Base-by-base conservation (phyloP, 2,113 vertebrate genomes). In the Lasiurus cinereus region DNA sequence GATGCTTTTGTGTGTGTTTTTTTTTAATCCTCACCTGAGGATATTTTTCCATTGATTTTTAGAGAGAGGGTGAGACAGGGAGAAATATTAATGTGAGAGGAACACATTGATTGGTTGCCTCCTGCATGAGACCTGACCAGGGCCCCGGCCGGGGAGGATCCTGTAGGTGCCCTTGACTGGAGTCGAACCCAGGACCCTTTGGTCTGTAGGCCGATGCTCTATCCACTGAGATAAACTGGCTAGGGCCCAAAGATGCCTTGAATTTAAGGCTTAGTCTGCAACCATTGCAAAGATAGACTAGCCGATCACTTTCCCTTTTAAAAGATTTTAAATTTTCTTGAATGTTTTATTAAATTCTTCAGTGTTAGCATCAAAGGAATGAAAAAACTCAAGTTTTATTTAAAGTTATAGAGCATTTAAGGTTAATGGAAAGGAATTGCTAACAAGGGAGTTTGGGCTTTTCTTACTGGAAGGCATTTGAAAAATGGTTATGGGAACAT, bases 391-490 rank as follows among this genome's bases (percentile, higher is more conserved):
- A 79, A 64, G 27, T 73, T 89, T 83, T 67, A 87, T 87, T 66
- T 88, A 79, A 79, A 93, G 78, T 72, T 24, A 48, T 67, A 91
- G 21, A 76, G 31, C 66, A 66, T 59, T 77, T 77, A 86, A 89
- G 52, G 52, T 85, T 97, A 86, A 82, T 56, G 16, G 82, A 10
- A 87, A 77, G 50, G 79, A 94, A 19, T 82, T 43, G 56, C 73
- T 67, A 85, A 72, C n/a, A 43, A 73, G 43, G n/a, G 11, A 73
- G 82, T 77, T 36, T 76, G 86, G 78, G 33, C 69, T 90, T 95
- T 91, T 79, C 54, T 85, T 94, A 64, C 27, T 13, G 67, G 62
- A 93, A 95, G 33, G 79, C 62, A 69, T 77, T 91, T 91, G 74
- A 73, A 84, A 91, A 64, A 73, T 72, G 54, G 66, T 88, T 82